Conservation (phyloP, 2,113 vertebrate genomes). For the Zapus hudsonius region DNA sequence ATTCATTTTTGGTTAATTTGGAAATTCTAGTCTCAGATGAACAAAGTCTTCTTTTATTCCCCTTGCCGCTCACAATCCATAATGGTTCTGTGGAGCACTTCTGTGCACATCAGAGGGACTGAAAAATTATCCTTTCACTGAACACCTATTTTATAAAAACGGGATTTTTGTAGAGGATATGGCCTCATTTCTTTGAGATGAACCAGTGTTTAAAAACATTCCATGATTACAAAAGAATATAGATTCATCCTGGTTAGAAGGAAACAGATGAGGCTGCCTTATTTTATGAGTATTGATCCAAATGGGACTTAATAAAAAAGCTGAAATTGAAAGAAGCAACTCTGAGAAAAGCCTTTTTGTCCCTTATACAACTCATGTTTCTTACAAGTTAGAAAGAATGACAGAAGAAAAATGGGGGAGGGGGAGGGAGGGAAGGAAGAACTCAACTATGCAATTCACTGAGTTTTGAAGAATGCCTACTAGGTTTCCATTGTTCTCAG, state of each 20-base stretch:
- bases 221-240: constrained; percentile 66
- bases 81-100: constrained; percentile 27
- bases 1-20: constrained; percentile 65
- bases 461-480: constrained; percentile 8
- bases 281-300: constrained; percentile 74
- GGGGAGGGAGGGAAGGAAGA: neutral
- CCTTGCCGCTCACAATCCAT: constrained; percentile 14
- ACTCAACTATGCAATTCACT: neutral
- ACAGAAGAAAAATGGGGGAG: neutral
- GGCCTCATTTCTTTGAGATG: constrained; percentile 65
- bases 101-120: neutral
- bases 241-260: constrained; percentile 72
- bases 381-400: neutral
- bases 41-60: constrained; percentile 54
- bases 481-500: constrained; percentile 41
- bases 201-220: constrained; percentile 74
- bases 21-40: constrained; percentile 52
- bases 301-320: constrained; percentile 70
- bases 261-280: constrained; percentile 72
- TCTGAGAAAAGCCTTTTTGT: constrained; percentile 58
- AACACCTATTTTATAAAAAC: constrained; percentile 65
- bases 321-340: constrained; percentile 74
- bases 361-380: neutral
- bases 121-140: constrained; percentile 38
- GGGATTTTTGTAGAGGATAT: constrained; percentile 68